Percentiles rank a stretch among this genome's conserved stretches.
Evolutionary conservation across 1,140 invertebrate species (phyloP).

Genomic region (Drosophila prosaltans): DNA sequence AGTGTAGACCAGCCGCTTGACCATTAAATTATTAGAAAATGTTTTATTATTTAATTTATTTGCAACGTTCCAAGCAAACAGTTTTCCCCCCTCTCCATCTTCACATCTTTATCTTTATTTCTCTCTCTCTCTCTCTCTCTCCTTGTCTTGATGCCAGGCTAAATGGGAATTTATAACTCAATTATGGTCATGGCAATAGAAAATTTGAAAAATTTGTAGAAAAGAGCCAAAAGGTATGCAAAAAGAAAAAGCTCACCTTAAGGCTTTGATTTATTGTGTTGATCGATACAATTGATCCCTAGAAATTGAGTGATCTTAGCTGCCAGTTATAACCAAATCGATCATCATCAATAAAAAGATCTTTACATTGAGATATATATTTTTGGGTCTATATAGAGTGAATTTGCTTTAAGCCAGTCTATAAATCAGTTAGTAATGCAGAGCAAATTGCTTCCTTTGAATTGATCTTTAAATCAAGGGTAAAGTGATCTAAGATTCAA

Average conservation of each 20-base stretch:
- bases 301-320: background rate
- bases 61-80: conserved; percentile 23
- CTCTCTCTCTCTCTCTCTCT: too few species aligned
- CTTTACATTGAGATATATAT: background rate
- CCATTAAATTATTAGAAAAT: conserved; percentile 70
- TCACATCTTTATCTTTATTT: too few species aligned
- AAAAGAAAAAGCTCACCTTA: background rate
- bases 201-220: background rate
- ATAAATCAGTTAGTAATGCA: background rate
- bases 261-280: background rate
- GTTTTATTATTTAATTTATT: conserved; percentile 75
- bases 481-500: too few species aligned
- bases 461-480: too few species aligned
- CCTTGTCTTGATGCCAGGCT: too few species aligned
- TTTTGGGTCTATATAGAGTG: background rate
- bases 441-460: too few species aligned
- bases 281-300: background rate
- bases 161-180: conserved; percentile 65
- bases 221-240: conserved; percentile 2
- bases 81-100: conserved; percentile 17
- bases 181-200: conserved; percentile 46
- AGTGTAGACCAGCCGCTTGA: conserved; percentile 1
- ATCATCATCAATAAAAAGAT: background rate
- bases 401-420: conserved; percentile 1
- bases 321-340: background rate